Base-by-base conservation (phyloP, 2,888 invertebrate genomes). In the Hartigia nigra region DNA sequence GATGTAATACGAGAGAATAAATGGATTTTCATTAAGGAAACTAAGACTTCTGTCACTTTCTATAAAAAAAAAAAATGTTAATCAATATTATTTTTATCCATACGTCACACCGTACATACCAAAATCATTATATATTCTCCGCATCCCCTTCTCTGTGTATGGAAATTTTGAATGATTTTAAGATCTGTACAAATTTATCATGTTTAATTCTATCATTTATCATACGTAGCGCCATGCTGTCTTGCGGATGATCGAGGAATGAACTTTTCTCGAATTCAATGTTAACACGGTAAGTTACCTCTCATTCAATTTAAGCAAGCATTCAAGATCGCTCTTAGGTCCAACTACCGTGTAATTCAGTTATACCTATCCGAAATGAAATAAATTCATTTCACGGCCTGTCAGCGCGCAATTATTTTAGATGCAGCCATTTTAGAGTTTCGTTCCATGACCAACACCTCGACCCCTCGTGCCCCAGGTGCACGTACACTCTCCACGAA, bases 351-450 rank as follows among this genome's bases (percentile, higher is more conserved):
- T 91, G 89, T 91, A 91, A 91, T 91, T 91, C 90, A 88, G 89
- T 90, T 91, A 89, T 88, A 89, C 88, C 89, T 88, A 89, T 90
- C 88, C 87, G 90, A 91, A 91, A 91, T 91, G 89, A 90, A 91
- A 91, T 91, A 90, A 91, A 91, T 91, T 91, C 90, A 91, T 91
- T 91, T 91, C 91, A 91, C 91, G 91, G 88, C 91, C 91, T 91
- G 91, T 91, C 91, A 91, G 90, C 91, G 90, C 88, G 91, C 91
- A 91, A 91, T 91, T 91, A 91, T 89, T 90, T 88, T 87, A 85
- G 90, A 89, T 85, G 90, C 90, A 85, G 89, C 88, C 87, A 87
- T 88, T 89, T 90, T 86, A 87, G 87, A 88, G 85, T 82, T 85
- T 84, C 83, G 85, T 83, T 77, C 88, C 90, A 87, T 86, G 88